A percentile compares a stretch with the other conserved stretches of the same genome.
Evolutionary conservation across 2,113 vertebrate genomes (phyloP).

Genomic region (Benitochromis conjunctus): DNA sequence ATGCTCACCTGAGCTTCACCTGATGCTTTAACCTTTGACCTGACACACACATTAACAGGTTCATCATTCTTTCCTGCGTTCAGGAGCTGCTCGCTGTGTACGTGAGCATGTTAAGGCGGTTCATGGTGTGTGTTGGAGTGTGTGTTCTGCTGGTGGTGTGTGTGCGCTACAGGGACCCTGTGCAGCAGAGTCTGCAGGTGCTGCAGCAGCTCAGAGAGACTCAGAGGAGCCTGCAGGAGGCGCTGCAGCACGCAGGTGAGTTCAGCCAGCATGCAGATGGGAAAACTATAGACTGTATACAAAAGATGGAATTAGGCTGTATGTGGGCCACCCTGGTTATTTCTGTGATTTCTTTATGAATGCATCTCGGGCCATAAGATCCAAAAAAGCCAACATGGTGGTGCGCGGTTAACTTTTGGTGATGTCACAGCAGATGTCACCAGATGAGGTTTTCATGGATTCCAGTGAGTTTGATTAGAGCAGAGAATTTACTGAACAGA

Average conservation of each 20-base stretch:
- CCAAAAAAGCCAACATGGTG: background rate
- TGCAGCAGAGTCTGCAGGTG: slow-evolving; percentile 54
- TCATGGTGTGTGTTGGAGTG: slow-evolving; percentile 10
- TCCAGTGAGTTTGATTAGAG: background rate
- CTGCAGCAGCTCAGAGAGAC: slow-evolving; percentile 54
- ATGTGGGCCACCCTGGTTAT: background rate
- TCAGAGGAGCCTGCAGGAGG: slow-evolving; percentile 50
- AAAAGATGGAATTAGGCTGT: background rate
- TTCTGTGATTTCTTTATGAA: background rate
- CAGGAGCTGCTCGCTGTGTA: slow-evolving; percentile 47
- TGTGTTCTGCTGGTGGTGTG: slow-evolving; percentile 42
- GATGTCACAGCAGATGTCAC: background rate
- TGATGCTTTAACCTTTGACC: background rate
- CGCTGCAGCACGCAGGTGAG: slow-evolving; percentile 49
- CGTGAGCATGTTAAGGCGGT: slow-evolving; percentile 8
- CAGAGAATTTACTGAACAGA: background rate
- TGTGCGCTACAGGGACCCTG: slow-evolving; percentile 43
- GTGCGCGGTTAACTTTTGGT: too few relatives aligned
- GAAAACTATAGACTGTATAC: background rate
- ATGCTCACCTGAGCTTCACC: background rate
- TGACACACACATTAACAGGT: background rate
- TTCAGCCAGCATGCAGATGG: background rate
- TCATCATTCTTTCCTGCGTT: background rate
- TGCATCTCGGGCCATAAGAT: background rate
- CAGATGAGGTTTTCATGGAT: background rate